Conservation (phyloP, 2,113 vertebrate genomes). For the Dermatemys mawii region DNA sequence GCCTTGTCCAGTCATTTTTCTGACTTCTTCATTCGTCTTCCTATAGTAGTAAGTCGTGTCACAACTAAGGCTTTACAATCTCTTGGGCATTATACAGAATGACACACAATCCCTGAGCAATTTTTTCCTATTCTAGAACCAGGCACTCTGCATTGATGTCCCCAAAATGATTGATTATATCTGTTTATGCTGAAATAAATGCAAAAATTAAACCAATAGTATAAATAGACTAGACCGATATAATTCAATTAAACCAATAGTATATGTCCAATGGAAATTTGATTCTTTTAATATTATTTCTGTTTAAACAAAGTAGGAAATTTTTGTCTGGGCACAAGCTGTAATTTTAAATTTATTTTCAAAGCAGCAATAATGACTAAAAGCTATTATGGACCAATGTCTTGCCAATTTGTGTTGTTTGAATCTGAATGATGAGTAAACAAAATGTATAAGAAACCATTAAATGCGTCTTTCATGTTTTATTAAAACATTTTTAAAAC, state of each 20-base stretch:
- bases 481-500: neutral
- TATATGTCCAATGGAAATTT: neutral
- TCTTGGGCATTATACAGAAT: neutral
- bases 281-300: rapidly evolving
- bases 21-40: too few species aligned
- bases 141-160: neutral
- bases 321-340: neutral
- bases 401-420: neutral
- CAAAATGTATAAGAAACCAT: neutral
- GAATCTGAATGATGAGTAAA: neutral
- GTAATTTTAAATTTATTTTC: neutral
- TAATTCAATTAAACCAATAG: neutral
- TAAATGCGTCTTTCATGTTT: neutral
- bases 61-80: neutral
- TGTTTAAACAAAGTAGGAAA: neutral
- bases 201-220: rapidly evolving
- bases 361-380: neutral
- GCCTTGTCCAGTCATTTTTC: too few species aligned
- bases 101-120: rapidly evolving
- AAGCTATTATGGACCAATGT: neutral
- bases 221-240: neutral
- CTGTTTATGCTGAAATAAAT: neutral
- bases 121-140: neutral
- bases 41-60: neutral
- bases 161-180: neutral